phyloP scores from a whole-genome alignment of 2,888 invertebrate genomes.

The Chrysina gloriosa region DNA sequence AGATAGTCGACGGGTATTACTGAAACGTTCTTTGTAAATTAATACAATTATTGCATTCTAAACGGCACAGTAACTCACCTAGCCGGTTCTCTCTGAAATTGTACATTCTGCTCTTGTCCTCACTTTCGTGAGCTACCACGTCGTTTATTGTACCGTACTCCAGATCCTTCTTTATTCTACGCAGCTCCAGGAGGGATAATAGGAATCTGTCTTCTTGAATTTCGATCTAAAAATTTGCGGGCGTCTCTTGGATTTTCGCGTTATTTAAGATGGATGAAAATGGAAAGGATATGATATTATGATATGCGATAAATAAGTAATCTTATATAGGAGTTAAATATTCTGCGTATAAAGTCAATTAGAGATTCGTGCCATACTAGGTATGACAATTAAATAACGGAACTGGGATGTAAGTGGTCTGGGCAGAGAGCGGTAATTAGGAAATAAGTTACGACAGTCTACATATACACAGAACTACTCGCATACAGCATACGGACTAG shows the following conservation, averaged over 20 bases:
- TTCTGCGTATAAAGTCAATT: too few relatives aligned
- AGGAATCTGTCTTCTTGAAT: slow-evolving; percentile 48
- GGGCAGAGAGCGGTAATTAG: too few relatives aligned
- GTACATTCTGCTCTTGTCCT: slow-evolving; percentile 43
- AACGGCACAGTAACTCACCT: slow-evolving; percentile 40
- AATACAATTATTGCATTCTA: slow-evolving; percentile 34
- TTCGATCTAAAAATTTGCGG: slow-evolving; percentile 44
- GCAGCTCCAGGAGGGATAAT: slow-evolving; percentile 44
- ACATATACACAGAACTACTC: too few relatives aligned
- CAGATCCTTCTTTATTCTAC: slow-evolving; percentile 44
- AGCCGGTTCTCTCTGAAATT: slow-evolving; percentile 46
- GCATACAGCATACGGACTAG: too few relatives aligned
- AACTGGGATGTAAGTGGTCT: too few relatives aligned
- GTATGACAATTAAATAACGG: not conserved
- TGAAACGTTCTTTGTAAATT: slow-evolving; percentile 45
- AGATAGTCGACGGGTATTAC: slow-evolving; percentile 60
- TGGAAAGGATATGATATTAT: too few relatives aligned
- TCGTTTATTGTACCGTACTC: slow-evolving; percentile 48
- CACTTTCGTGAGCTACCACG: slow-evolving; percentile 45
- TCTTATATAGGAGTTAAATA: too few relatives aligned
- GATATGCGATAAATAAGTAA: too few relatives aligned
- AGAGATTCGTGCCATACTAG: not conserved
- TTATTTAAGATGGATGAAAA: not conserved
- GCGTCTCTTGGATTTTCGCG: slow-evolving; percentile 15
- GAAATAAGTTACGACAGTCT: too few relatives aligned